phyloP scores from a whole-genome alignment of 2,113 vertebrate species.

The Melanerpes formicivorus region DNA sequence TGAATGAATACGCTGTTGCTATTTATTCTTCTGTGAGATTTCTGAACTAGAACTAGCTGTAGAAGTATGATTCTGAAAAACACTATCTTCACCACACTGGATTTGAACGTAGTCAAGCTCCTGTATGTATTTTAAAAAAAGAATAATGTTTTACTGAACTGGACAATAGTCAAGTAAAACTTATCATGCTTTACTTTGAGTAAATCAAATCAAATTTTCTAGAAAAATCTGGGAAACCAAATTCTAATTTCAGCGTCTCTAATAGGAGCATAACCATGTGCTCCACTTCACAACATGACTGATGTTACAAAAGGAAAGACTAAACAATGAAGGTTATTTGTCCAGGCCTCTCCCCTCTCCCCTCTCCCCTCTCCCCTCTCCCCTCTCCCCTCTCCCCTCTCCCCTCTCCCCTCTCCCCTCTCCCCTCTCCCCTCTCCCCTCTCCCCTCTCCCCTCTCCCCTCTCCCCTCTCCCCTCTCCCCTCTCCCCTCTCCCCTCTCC shows the following conservation, averaged over 20 bases:
- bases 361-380: too few relatives aligned
- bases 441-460: too few relatives aligned
- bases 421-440: too few relatives aligned
- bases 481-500: too few relatives aligned
- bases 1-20: neutral
- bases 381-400: too few relatives aligned
- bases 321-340: neutral
- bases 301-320: neutral
- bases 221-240: neutral
- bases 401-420: too few relatives aligned
- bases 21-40: constrained; percentile 16
- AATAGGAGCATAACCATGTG: neutral
- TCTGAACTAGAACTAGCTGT: neutral
- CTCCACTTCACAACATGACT: neutral
- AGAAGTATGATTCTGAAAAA: neutral
- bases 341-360: accelerated
- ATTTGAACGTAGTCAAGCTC: neutral
- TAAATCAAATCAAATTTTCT: neutral
- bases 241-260: neutral
- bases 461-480: too few relatives aligned
- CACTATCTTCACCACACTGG: neutral
- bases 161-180: neutral
- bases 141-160: neutral
- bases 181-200: neutral
- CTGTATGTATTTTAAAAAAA: neutral